These are phyloP conservation scores for Manis crassicaudata DNA, from an alignment of 2,797 vertebrate genomes.

Conservation along the genomic window DNA sequence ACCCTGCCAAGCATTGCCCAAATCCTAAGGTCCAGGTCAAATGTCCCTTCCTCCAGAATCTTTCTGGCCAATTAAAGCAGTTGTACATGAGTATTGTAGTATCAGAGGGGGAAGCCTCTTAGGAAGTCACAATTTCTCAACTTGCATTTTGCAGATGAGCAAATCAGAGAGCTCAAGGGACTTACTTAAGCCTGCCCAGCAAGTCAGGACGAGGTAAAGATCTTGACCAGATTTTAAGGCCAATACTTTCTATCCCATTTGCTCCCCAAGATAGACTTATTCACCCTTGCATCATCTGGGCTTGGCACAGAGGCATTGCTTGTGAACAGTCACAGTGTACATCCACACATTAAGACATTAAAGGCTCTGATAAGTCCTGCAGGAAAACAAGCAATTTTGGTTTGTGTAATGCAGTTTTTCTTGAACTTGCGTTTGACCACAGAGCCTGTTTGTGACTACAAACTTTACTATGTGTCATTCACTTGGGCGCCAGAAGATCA, in stretches of 20 bases:
- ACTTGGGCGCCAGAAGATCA: neutral
- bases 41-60: too few relatives aligned
- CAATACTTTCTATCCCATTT: neutral
- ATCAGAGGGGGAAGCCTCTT: neutral
- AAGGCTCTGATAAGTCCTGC: neutral
- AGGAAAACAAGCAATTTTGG: neutral
- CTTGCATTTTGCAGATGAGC: neutral
- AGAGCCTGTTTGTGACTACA: neutral
- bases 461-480: neutral
- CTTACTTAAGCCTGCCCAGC: neutral
- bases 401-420: neutral
- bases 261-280: neutral
- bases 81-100: fast-evolving
- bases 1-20: neutral
- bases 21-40: neutral
- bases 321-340: neutral
- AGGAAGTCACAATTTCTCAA: neutral
- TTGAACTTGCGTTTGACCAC: neutral
- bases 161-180: neutral
- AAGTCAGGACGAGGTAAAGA: neutral
- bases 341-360: neutral
- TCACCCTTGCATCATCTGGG: neutral
- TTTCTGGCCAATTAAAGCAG: neutral
- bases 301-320: neutral
- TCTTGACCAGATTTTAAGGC: neutral